Percentiles rank a stretch among this genome's conserved stretches.
phyloP scores from a whole-genome alignment of 64 coral and sea anemone genomes.

The Catalaphyllia jardinei region DNA sequence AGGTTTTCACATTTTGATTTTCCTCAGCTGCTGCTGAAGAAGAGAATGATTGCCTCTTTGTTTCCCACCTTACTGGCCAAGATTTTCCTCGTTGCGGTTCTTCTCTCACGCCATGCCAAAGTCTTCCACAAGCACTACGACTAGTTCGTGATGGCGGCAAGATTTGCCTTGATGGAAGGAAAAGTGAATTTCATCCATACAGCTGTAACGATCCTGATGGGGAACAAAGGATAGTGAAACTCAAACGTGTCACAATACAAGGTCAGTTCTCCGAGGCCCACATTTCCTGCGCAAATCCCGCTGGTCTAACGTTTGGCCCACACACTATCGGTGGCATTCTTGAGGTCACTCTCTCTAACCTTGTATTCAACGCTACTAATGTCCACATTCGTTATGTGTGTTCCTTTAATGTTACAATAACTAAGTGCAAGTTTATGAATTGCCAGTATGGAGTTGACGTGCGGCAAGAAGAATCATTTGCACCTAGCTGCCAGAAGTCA shows the following conservation, averaged over 20 bases:
- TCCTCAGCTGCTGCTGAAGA: neutral
- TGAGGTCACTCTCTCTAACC: neutral
- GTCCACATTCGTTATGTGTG: neutral
- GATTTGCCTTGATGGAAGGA: constrained; percentile 3
- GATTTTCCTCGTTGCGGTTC: neutral
- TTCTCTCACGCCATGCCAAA: neutral
- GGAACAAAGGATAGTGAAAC: neutral
- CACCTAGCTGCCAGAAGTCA: neutral
- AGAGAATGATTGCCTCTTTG: neutral
- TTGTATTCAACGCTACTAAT: neutral
- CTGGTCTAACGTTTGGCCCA: neutral
- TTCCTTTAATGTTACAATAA: neutral
- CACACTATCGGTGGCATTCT: neutral
- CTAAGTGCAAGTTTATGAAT: neutral
- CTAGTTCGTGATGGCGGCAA: neutral
- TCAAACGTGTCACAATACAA: neutral
- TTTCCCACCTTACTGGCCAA: neutral
- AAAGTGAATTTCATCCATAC: constrained; percentile 6
- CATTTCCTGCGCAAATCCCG: neutral
- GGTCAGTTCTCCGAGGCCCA: neutral
- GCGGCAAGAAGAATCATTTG: neutral
- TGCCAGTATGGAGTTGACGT: neutral
- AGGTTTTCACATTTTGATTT: neutral
- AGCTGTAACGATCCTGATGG: neutral
- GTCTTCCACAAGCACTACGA: neutral